Evolutionary conservation across 2,797 vertebrate species (phyloP).

Genomic region (Scolopax bukidnonensis): DNA sequence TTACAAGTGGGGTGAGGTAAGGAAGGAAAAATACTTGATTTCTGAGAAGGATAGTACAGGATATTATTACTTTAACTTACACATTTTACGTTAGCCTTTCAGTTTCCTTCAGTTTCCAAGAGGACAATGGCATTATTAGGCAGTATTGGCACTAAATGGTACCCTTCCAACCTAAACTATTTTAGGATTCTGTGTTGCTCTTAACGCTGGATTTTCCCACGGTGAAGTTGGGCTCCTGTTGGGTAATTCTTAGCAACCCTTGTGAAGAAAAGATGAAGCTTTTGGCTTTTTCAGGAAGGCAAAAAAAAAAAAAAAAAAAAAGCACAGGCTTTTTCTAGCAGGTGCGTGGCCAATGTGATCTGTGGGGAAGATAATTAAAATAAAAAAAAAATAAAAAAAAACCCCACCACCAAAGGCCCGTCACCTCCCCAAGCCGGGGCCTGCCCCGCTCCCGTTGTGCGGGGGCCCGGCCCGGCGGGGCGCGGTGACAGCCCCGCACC

Average conservation of each 20-base stretch:
- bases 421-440: not conserved
- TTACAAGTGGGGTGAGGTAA: too few relatives aligned
- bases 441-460: too few relatives aligned
- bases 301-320: too few relatives aligned
- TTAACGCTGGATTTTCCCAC: not conserved
- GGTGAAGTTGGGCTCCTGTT: not conserved
- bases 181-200: not conserved
- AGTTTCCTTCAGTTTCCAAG: too few relatives aligned
- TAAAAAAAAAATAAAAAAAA: not conserved
- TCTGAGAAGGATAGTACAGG: too few relatives aligned
- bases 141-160: too few relatives aligned
- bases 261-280: not conserved
- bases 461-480: not conserved
- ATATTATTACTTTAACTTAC: too few relatives aligned
- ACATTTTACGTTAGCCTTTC: too few relatives aligned
- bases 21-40: too few relatives aligned
- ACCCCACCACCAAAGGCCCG: rapidly evolving
- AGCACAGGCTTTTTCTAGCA: not conserved
- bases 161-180: too few relatives aligned
- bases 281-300: not conserved
- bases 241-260: not conserved
- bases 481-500: constrained; percentile 77
- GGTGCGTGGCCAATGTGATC: not conserved
- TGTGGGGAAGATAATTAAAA: not conserved
- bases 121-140: too few relatives aligned